Percentiles rank a stretch among this genome's conserved stretches.
Conservation (phyloP, 2,113 vertebrate species). For the Centropus bengalensis region DNA sequence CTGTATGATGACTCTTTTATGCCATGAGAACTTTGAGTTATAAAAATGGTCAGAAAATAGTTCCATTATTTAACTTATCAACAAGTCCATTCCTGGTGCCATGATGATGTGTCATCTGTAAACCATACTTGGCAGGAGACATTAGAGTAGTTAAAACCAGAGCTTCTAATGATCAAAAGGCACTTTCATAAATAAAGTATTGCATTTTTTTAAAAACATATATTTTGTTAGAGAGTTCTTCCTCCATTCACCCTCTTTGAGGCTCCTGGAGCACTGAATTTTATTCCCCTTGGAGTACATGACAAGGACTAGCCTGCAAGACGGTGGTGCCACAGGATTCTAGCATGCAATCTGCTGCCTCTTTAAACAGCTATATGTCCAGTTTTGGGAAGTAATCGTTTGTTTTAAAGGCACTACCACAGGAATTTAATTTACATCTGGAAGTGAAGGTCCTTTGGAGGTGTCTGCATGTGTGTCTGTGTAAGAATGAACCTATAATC, state of each 20-base stretch:
- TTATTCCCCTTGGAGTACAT: background rate
- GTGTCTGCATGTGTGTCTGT: background rate
- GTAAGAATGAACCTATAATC: background rate
- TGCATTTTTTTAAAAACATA: fast-evolving
- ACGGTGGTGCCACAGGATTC: background rate
- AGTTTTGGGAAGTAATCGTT: background rate
- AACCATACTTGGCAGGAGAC: background rate
- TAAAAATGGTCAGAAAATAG: slow-evolving; percentile 27
- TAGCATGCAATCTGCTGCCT: background rate
- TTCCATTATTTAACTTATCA: slow-evolving; percentile 56
- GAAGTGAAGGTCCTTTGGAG: background rate
- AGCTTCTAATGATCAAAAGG: background rate
- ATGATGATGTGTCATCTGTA: background rate
- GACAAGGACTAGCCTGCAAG: background rate
- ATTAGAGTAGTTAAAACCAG: background rate
- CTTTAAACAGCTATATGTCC: background rate
- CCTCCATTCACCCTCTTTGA: background rate
- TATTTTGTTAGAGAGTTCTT: background rate
- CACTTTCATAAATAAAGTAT: background rate
- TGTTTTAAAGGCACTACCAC: background rate
- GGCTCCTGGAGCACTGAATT: background rate
- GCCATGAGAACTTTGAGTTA: slow-evolving; percentile 21
- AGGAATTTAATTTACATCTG: background rate
- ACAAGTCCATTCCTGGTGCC: slow-evolving; percentile 6
- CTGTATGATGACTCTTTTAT: slow-evolving; percentile 16